Percentiles rank a stretch among this genome's conserved stretches.
Evolutionary conservation across 2,888 invertebrate species (phyloP).

Genomic region (Morinoia aosen): DNA sequence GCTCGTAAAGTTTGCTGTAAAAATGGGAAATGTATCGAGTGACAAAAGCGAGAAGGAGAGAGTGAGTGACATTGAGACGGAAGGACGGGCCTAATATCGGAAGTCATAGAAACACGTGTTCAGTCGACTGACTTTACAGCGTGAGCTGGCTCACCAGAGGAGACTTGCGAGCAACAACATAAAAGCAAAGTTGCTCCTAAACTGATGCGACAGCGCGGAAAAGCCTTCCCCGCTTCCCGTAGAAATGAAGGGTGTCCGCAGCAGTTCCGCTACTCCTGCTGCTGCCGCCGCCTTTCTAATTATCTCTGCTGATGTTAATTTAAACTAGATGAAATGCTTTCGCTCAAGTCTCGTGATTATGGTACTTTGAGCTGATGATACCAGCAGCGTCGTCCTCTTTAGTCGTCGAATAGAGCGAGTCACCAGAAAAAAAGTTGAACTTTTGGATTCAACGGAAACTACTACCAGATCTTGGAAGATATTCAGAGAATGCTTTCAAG

Average conservation of each 20-base stretch:
- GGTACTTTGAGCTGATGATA: background rate
- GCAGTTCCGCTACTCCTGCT: background rate
- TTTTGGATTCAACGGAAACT: background rate
- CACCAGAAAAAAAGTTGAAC: background rate
- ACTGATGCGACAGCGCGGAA: background rate
- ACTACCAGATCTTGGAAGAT: background rate
- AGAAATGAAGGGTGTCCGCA: slow-evolving; percentile 7
- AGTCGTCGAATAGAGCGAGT: background rate
- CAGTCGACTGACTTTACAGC: background rate
- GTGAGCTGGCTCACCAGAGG: background rate
- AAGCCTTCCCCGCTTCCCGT: background rate
- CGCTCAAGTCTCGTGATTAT: background rate
- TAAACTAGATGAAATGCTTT: background rate
- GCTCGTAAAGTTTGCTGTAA: background rate
- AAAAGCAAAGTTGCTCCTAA: slow-evolving; percentile 9
- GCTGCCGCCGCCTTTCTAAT: slow-evolving; percentile 12
- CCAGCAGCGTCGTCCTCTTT: background rate
- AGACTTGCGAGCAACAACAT: background rate
- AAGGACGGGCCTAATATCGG: slow-evolving; percentile 7
- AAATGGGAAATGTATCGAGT: background rate
- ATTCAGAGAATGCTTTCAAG: background rate
- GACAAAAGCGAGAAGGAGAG: background rate
- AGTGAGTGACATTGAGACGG: background rate
- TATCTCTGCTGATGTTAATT: slow-evolving; percentile 17
- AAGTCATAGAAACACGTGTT: slow-evolving; percentile 1